Base-by-base conservation (phyloP, 2,888 invertebrate genomes). In the Orchesella flavescens region DNA sequence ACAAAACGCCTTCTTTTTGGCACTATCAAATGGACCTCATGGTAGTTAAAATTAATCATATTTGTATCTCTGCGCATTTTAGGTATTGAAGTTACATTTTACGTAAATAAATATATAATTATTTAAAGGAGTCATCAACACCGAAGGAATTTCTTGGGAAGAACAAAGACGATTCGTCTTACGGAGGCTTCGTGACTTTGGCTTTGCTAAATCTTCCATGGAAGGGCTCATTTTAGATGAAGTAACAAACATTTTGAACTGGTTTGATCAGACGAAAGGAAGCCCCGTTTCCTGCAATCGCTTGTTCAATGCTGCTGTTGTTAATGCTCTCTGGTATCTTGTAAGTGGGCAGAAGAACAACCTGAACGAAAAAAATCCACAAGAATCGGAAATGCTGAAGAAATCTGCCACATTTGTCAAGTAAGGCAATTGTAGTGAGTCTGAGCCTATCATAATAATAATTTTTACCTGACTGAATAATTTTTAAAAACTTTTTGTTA, bases 241-340 rank as follows among this genome's bases (percentile, higher is more conserved):
- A 61, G 71, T 17, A 9, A 17, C 24, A 10, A n/a, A 12, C 44
- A 17, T 83, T 17, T 12, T 83, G 55, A 21, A 76, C 17, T 76
- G 34, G 19, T 77, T 76, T 21, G 17, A 23, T 19, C 63, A 72
- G 13, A 57, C 7, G n/a, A 17, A 77, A 49, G 66, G 72, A 23
- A 63, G 24, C 19, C 68, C 80, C 17, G 23, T 74, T 53, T 2
- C 61, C 5, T 49, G 68, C 21, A 43, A 74, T 19, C 61, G 74
- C 19, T 23, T 81, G 23, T 81, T 81, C 46, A 81, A 68, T 68
- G 46, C 34, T 3, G 84, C 86, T 19, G 82, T 82, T 53, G 55
- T 86, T 15, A 86, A 84, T 49, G 53, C 75, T 10, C 53, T 84
- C 13, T 84, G 84, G 84, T 46, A 71, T n/a, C 82, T 84, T 46